Conservation (phyloP, 2,888 invertebrate species). For the Mythimna lalbum region DNA sequence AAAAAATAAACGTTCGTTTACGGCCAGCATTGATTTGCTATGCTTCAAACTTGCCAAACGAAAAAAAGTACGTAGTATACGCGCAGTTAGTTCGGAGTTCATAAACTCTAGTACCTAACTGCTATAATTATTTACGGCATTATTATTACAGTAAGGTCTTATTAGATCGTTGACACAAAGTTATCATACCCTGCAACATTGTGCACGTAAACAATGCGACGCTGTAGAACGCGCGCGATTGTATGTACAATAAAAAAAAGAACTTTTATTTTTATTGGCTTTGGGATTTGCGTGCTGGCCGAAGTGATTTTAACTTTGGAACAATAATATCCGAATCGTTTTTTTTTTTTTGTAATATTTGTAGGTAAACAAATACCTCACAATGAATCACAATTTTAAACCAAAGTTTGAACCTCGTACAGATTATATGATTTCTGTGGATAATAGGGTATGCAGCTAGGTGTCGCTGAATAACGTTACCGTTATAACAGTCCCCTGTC, state of each 20-base stretch:
- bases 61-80: background rate
- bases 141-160: slow-evolving; percentile 31
- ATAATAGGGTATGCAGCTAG: slow-evolving; percentile 4
- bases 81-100: slow-evolving; percentile 7
- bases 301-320: background rate
- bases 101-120: slow-evolving; percentile 7
- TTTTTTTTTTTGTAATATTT: slow-evolving; percentile 19
- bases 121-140: slow-evolving; percentile 16
- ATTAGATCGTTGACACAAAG: slow-evolving; percentile 39
- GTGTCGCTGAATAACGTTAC: slow-evolving; percentile 15
- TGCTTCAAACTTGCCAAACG: background rate
- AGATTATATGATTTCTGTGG: slow-evolving; percentile 6
- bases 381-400: slow-evolving; percentile 15
- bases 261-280: slow-evolving; percentile 17
- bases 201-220: slow-evolving; percentile 48
- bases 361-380: background rate
- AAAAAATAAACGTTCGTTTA: slow-evolving; percentile 2
- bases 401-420: background rate
- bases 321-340: slow-evolving; percentile 12
- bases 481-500: background rate
- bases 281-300: slow-evolving; percentile 9
- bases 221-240: background rate
- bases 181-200: slow-evolving; percentile 36
- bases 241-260: background rate
- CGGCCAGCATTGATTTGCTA: background rate